Evolutionary conservation across 2,888 invertebrate genomes (phyloP), one percentile per base, ranked within the genome.

Genomic region (Mythimna albipuncta): DNA sequence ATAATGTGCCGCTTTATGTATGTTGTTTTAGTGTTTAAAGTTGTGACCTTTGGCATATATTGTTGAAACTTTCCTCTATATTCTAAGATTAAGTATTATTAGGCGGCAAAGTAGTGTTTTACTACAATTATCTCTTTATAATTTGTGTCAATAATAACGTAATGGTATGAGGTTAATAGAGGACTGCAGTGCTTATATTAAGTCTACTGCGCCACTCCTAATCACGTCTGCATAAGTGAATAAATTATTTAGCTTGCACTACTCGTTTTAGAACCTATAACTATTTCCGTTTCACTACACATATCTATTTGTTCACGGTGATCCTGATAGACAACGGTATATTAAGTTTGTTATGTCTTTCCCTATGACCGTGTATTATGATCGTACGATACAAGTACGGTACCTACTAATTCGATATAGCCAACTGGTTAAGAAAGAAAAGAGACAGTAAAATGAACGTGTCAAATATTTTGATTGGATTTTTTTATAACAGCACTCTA

Each of bases 191-290:
- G 61, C 41, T 54, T 72, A 71, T 50, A 54, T 59, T 32, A 57
- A 21, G 44, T 52, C 58, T 54, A 64, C 47, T 70, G 55, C 76
- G 77, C 77, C 76, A 81, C 81, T 65, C 78, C 81, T 69, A 76
- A 78, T 65, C 77, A 76, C 57, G 81, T 62, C 77, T 81, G 81
- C 57, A 76, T 76, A 65, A 35, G 26, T 78, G 76, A 81, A 78
- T 78, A 69, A 76, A 81, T 81, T 81, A 78, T 62, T 76, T 54
- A 69, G 69, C 54, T 76, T 65, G 69, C 76, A 65, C 10, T 78
- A 81, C 52, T 69, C 50, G 77, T 81, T 78, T 44, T 54, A 69
- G 32, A 75, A 62, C 62, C 44, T 64, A 69, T 66, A 80, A 73
- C 62, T 19, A 59, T 35, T 64, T 79, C 47, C 26, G 32, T 64